Conservation (phyloP, 2,797 vertebrate genomes). For the Hypotaenidia philippensis region DNA sequence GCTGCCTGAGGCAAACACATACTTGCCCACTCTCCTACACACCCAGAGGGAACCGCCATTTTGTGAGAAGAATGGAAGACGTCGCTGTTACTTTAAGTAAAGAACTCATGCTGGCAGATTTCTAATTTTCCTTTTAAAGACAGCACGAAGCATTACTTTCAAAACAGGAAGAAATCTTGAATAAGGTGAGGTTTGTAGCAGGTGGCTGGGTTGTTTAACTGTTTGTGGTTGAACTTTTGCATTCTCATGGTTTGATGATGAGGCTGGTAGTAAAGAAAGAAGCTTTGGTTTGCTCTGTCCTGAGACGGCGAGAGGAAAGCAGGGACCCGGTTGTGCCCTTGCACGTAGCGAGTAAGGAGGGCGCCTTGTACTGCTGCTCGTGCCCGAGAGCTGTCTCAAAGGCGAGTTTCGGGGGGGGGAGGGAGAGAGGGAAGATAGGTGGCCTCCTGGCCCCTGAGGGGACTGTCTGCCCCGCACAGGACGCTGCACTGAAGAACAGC, state of each 20-base stretch:
- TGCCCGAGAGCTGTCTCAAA: background rate
- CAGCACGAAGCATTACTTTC: accelerated
- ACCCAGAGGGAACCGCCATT: accelerated
- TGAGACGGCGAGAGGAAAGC: background rate
- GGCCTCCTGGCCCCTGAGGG: accelerated
- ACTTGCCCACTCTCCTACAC: accelerated
- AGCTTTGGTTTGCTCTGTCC: background rate
- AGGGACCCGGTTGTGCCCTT: accelerated
- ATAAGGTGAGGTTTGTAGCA: background rate
- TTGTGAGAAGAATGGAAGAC: accelerated
- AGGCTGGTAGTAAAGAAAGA: too few relatives aligned
- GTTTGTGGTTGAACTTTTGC: accelerated
- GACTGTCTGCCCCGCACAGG: accelerated
- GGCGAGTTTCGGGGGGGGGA: too few relatives aligned
- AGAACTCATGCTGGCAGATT: accelerated
- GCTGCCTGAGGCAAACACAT: too few relatives aligned
- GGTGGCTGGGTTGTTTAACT: background rate
- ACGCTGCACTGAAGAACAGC: accelerated
- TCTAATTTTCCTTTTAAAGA: too few relatives aligned
- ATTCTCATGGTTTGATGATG: background rate
- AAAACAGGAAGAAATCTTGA: too few relatives aligned
- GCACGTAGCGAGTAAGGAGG: too few relatives aligned
- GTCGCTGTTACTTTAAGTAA: accelerated
- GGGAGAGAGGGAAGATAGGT: accelerated
- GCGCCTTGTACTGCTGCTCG: accelerated